Base-by-base conservation (phyloP, 2,113 vertebrate genomes). In the Larimichthys polyactis region DNA sequence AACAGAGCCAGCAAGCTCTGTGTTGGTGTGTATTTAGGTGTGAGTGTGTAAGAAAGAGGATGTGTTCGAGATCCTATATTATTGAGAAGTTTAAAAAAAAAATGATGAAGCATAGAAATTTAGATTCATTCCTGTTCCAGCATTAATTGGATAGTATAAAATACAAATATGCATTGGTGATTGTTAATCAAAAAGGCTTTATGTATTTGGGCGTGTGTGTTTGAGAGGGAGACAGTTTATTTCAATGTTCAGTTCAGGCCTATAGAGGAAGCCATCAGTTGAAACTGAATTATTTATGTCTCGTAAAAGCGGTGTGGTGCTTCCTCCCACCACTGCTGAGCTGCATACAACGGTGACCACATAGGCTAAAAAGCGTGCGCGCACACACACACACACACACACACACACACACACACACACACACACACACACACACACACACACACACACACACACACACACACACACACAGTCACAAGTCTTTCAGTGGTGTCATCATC, bases 241-340 rank as follows among this genome's bases (percentile, higher is more conserved):
- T 72, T 78, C 52, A 60, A 76, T 62, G 29, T 29, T 29, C 27
- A 60, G 60, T 78, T 75, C 27, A 60, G 49, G 32, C 49, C 44
- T 71, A 72, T 7, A 71, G 64, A 81, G 77, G 82, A 82, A 81
- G 72, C 44, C 71, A 79, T 90, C 57, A 81, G 79, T 84, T 75
- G 55, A n/a, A 78, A 52, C 7, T 63, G 73, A 76, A 90, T 86
- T 89, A 92, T 92, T 80, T 77, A 91, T 87, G 17, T 66, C 12
- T 49, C 59, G 40, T 82, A 60, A 88, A 65, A 73, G 75, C 40
- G 59, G 64, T 52, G 64, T 52, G 12, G 48, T 22, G 63, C 62
- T 80, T 57, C 58, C 52, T 70, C 29, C 27, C 54, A 27, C 5
- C n/a, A 46, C 40, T 12, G 17, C 65, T 57, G 60, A 85, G 32